A percentile compares a stretch with the other conserved stretches of the same genome.
Conservation (phyloP, 1,140 invertebrate species). For the Orchestia grillus region DNA sequence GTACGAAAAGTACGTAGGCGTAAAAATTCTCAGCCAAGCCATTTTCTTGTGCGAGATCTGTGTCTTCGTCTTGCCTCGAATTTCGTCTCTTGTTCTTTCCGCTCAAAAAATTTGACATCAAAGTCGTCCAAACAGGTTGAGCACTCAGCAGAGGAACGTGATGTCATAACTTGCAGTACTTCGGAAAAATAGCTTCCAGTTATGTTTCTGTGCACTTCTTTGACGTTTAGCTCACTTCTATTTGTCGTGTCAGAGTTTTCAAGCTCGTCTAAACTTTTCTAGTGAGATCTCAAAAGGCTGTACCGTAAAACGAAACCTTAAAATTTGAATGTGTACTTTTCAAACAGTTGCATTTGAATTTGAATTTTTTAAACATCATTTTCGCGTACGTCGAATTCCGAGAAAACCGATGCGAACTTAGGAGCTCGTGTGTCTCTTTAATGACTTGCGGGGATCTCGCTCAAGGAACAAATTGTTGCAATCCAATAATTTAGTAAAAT, state of each 20-base stretch:
- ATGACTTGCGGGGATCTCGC: no score
- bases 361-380: no score
- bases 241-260: background rate
- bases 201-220: background rate
- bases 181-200: background rate
- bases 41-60: background rate
- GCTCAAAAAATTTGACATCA: background rate
- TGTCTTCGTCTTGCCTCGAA: background rate
- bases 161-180: background rate
- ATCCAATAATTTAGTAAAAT: no score
- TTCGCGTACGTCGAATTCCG: no score
- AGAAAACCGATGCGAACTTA: no score
- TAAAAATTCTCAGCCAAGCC: background rate
- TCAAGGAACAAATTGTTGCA: no score
- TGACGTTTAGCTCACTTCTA: background rate
- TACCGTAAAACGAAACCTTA: background rate
- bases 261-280: background rate
- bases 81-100: background rate
- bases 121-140: background rate
- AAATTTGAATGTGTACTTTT: background rate
- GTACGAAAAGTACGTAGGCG: background rate
- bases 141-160: background rate
- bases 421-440: no score
- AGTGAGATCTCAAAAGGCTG: background rate
- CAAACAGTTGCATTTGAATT: no score